These are phyloP conservation scores for Nicator chloris DNA, from an alignment of 2,113 vertebrate genomes.

Conservation along the genomic window DNA sequence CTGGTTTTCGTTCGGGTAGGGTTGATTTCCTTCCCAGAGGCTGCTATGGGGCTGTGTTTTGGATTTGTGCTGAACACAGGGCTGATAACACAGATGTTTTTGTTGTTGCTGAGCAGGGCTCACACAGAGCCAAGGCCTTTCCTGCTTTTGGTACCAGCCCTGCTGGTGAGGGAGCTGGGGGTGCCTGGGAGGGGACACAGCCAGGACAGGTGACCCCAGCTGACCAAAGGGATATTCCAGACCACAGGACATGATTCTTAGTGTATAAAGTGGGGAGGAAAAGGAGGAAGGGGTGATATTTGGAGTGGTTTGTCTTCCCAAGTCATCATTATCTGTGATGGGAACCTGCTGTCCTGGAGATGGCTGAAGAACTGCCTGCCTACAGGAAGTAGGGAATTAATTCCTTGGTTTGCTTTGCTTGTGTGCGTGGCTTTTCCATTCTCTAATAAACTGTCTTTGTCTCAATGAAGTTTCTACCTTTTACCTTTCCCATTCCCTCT, in stretches of 20 bases:
- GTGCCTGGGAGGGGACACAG: background rate
- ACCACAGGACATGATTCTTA: accelerated
- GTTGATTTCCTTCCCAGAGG: background rate
- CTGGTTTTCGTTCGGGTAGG: background rate
- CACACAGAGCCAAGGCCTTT: background rate
- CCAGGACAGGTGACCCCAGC: accelerated
- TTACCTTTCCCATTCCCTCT: background rate
- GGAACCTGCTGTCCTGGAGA: background rate
- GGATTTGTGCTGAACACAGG: background rate
- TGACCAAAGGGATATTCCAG: background rate
- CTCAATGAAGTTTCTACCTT: background rate
- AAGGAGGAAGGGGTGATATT: background rate
- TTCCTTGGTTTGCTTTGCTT: background rate
- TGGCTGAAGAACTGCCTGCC: background rate
- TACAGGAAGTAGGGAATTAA: background rate
- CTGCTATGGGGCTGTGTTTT: background rate
- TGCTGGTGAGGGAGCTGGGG: accelerated
- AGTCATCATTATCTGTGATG: background rate
- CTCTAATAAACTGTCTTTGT: background rate
- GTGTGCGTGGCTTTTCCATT: background rate
- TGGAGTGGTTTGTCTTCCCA: background rate
- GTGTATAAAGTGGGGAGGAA: background rate
- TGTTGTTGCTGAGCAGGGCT: background rate
- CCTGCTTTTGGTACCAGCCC: accelerated
- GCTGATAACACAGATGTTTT: background rate